These are phyloP conservation scores for Bos javanicus DNA, from an alignment of 2,113 vertebrate species.

Conservation along the genomic window DNA sequence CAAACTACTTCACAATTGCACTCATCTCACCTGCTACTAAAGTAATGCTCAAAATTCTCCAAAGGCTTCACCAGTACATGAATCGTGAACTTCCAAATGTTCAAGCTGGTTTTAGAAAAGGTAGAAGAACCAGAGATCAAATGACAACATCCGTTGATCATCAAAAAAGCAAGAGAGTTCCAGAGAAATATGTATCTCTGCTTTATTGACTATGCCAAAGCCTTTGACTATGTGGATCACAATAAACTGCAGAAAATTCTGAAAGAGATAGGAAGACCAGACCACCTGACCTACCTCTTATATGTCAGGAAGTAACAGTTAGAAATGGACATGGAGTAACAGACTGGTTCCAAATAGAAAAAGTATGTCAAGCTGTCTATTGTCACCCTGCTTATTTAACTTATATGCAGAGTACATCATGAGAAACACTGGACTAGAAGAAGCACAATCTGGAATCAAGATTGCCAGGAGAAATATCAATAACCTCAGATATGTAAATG, in stretches of 20 bases:
- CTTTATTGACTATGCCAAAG: background rate
- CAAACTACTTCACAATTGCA: background rate
- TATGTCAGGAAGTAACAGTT: background rate
- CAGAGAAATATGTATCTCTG: background rate
- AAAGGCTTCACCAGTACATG: background rate
- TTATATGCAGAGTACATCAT: background rate
- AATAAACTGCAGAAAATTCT: background rate
- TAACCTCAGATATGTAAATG: background rate
- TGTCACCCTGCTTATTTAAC: background rate
- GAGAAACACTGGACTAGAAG: accelerated
- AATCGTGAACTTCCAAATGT: background rate
- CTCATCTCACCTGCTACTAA: background rate
- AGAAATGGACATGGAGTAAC: background rate
- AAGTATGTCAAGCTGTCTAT: background rate
- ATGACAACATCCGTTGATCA: background rate
- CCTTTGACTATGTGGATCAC: background rate
- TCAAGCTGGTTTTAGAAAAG: background rate
- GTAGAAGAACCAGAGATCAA: background rate
- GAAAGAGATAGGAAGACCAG: background rate
- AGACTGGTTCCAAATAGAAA: background rate
- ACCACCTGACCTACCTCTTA: background rate
- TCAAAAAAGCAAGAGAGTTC: background rate
- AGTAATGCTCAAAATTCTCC: background rate
- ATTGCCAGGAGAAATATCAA: background rate
- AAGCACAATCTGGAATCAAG: background rate